A percentile compares a stretch with the other conserved stretches of the same genome.
phyloP scores from a whole-genome alignment of 1,140 invertebrate species.

The Holcopasites calliopsidis region DNA sequence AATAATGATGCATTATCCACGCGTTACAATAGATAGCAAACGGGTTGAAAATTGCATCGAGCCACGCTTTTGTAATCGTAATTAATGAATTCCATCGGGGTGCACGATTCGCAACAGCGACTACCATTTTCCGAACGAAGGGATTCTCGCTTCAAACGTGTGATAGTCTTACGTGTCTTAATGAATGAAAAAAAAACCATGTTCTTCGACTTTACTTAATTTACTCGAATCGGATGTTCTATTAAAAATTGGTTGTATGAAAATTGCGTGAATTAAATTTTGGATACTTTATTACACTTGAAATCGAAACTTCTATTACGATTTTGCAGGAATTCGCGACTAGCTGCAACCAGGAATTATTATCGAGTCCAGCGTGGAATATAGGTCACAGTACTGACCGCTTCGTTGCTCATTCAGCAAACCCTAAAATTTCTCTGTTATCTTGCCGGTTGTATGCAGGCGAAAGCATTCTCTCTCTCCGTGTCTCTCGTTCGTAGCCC shows the following conservation, averaged over 20 bases:
- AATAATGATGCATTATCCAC: conserved; percentile 44
- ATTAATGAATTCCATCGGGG: conserved; percentile 58
- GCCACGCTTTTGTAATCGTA: conserved; percentile 58
- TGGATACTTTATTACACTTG: too few species aligned
- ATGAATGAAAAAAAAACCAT: too few species aligned
- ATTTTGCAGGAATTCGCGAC: too few species aligned
- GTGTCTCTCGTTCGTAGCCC: background rate
- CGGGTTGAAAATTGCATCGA: conserved; percentile 49
- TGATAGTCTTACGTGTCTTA: too few species aligned
- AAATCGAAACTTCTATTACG: too few species aligned
- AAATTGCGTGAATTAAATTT: too few species aligned
- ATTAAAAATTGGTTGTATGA: too few species aligned
- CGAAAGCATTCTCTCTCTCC: conserved; percentile 6
- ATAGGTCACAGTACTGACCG: background rate
- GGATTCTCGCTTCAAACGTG: too few species aligned
- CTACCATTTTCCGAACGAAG: conserved; percentile 52
- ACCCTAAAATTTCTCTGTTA: conserved; percentile 56
- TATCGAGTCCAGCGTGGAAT: conserved; percentile 37
- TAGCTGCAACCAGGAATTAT: conserved; percentile 33
- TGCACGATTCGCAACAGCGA: conserved; percentile 32
- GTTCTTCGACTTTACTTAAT: too few species aligned
- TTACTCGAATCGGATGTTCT: too few species aligned
- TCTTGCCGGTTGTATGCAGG: conserved; percentile 37
- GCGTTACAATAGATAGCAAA: conserved; percentile 34
- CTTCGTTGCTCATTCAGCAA: conserved; percentile 28